Percentiles rank a stretch among this genome's conserved stretches.
phyloP scores from a whole-genome alignment of 2,888 invertebrate genomes.

The Subacronicta megacephala region DNA sequence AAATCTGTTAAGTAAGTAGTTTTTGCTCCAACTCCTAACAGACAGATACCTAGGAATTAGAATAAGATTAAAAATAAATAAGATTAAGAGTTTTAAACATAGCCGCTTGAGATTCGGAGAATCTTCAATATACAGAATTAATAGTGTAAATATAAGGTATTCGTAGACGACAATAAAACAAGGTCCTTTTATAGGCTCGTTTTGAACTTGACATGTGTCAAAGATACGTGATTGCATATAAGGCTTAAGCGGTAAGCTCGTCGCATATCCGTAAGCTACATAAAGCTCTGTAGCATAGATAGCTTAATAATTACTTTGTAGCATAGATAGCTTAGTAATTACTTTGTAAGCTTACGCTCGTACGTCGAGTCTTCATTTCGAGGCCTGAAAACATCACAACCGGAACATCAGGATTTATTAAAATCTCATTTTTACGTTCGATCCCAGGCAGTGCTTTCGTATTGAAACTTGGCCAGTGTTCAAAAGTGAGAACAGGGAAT shows the following conservation, averaged over 20 bases:
- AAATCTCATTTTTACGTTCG: conserved; percentile 32
- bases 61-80: too few species aligned
- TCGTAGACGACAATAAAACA: conserved; percentile 6
- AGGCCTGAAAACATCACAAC: conserved; percentile 4
- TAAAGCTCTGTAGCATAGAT: conserved; percentile 31
- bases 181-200: conserved; percentile 10
- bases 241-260: conserved; percentile 13
- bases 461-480: conserved; percentile 42
- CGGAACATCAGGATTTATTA: conserved; percentile 21
- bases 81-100: too few species aligned
- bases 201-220: too few species aligned
- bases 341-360: neutral
- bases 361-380: neutral
- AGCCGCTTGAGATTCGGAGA: too few species aligned
- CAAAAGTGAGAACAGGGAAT: conserved; percentile 30
- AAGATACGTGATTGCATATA: conserved; percentile 25
- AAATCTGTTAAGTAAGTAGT: too few species aligned
- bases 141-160: neutral
- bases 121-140: too few species aligned
- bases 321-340: conserved; percentile 22
- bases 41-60: too few species aligned
- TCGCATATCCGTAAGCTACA: conserved; percentile 22
- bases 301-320: conserved; percentile 15
- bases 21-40: too few species aligned
- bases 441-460: conserved; percentile 25